A percentile compares a stretch with the other conserved stretches of the same genome.
Evolutionary conservation across 2,888 invertebrate species (phyloP).

Genomic region (Philonicus albiceps): DNA sequence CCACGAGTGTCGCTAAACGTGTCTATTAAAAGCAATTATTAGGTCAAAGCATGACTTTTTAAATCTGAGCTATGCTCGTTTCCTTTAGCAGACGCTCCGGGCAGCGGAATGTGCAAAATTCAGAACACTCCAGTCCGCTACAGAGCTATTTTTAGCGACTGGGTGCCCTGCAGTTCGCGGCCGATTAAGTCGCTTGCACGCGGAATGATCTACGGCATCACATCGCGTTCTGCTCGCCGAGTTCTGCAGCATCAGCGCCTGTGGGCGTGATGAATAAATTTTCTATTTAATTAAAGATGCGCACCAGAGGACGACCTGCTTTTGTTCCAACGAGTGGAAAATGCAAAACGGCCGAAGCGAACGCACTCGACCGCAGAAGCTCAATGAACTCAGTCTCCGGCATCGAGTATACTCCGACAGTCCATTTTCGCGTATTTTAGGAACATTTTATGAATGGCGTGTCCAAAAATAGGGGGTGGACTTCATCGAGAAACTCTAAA

Average conservation of each 20-base stretch:
- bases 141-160: not conserved
- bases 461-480: constrained; percentile 17
- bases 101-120: not conserved
- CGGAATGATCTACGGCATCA: constrained; percentile 1
- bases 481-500: not conserved
- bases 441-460: constrained; percentile 22
- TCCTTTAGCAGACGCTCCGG: not conserved
- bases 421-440: not conserved
- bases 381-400: constrained; percentile 1
- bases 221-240: not conserved
- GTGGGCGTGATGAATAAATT: constrained; percentile 26
- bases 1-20: not conserved
- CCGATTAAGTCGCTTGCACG: not conserved
- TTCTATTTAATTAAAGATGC: constrained; percentile 16
- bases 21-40: not conserved
- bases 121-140: not conserved
- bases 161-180: not conserved
- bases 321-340: not conserved
- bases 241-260: not conserved
- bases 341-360: not conserved
- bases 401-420: not conserved
- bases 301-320: not conserved
- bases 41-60: not conserved
- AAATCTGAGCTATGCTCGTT: not conserved
- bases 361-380: not conserved